These are phyloP conservation scores for Astyanax mexicanus DNA, from an alignment of 2,797 vertebrate species.

Conservation along the genomic window DNA sequence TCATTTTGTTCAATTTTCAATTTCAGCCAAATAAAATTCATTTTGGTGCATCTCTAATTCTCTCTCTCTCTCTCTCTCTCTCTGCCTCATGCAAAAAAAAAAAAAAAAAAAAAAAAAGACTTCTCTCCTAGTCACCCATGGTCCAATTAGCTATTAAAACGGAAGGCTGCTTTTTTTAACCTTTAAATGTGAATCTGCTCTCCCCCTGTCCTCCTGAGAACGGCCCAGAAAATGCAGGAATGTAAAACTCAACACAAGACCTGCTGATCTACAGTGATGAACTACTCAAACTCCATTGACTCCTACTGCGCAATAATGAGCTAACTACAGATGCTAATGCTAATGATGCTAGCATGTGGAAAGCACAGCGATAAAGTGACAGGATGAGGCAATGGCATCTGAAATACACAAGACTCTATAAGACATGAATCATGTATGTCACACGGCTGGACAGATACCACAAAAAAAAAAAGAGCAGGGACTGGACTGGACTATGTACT, in stretches of 20 bases:
- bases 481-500: constrained; percentile 53
- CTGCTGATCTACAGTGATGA: background rate
- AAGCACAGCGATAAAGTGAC: constrained; percentile 68
- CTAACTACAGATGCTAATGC: constrained; percentile 32
- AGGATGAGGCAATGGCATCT: constrained; percentile 74
- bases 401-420: constrained; percentile 61
- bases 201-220: background rate
- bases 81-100: background rate
- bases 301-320: background rate
- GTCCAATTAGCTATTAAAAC: constrained; percentile 18
- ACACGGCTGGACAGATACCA: constrained; percentile 61
- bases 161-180: constrained; percentile 5
- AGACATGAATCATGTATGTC: constrained; percentile 68
- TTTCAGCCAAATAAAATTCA: too few species aligned
- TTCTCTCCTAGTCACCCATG: constrained; percentile 26
- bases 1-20: too few species aligned
- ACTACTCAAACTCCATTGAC: constrained; percentile 13
- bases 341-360: constrained; percentile 52
- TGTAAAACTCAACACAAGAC: background rate
- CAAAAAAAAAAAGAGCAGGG: constrained; percentile 57
- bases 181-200: background rate
- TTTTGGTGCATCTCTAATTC: too few species aligned
- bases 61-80: too few species aligned
- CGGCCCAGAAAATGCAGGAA: constrained; percentile 7
- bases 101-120: too few species aligned